Evolutionary conservation across 2,888 invertebrate species (phyloP).

Genomic region (Leptinotarsa haldemani): DNA sequence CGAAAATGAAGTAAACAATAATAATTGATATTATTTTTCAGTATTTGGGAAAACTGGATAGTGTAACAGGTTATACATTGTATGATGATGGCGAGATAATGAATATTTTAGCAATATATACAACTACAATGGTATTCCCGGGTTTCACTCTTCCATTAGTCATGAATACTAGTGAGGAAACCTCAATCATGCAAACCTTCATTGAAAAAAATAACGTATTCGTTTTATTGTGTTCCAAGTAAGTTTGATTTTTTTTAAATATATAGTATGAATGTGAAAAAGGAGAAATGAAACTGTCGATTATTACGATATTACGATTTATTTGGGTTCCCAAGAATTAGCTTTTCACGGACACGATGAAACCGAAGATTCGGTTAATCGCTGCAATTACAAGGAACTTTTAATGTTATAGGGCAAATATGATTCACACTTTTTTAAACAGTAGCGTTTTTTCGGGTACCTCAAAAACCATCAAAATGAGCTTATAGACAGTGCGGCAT

Average conservation of each 20-base stretch:
- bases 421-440: no score
- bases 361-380: no score
- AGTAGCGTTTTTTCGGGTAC: no score
- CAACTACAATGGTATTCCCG: slow-evolving; percentile 76
- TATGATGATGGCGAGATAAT: slow-evolving; percentile 62
- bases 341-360: no score
- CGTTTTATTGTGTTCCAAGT: slow-evolving; percentile 71
- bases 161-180: slow-evolving; percentile 66
- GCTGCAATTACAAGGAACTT: no score
- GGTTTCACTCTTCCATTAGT: slow-evolving; percentile 84
- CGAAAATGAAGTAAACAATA: no score
- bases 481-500: no score
- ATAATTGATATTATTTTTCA: slow-evolving; percentile 42
- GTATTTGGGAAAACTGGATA: slow-evolving; percentile 63
- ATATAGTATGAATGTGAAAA: neutral
- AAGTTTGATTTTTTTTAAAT: slow-evolving; percentile 44
- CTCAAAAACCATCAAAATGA: no score
- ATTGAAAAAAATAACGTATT: slow-evolving; percentile 74
- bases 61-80: slow-evolving; percentile 63
- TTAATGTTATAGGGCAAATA: no score
- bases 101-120: slow-evolving; percentile 60
- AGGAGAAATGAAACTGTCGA: no score
- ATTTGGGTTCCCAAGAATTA: no score
- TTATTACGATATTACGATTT: no score
- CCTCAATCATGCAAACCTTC: slow-evolving; percentile 71